phyloP scores from a whole-genome alignment of 2,113 vertebrate species.

The Strigops habroptila region DNA sequence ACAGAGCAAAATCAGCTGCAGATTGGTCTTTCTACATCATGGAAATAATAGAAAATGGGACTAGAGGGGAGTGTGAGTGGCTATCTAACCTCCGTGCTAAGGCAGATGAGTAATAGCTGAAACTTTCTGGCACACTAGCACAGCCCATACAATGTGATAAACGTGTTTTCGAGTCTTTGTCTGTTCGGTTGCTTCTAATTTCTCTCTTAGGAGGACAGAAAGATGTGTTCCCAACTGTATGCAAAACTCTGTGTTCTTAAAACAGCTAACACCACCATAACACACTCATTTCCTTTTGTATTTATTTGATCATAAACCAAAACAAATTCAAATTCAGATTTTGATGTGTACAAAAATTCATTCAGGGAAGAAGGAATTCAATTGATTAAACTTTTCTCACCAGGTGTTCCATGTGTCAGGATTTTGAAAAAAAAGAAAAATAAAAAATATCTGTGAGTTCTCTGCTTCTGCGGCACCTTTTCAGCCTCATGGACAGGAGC shows the following conservation, averaged over 20 bases:
- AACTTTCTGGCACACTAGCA: not conserved
- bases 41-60: slow-evolving; percentile 49
- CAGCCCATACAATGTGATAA: not conserved
- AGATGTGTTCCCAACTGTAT: not conserved
- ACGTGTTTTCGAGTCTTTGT: accelerated
- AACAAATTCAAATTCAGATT: not conserved
- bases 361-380: not conserved
- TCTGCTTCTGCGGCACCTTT: not conserved
- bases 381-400: not conserved
- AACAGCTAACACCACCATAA: not conserved
- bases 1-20: slow-evolving; percentile 47
- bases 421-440: not conserved
- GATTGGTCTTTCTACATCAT: slow-evolving; percentile 13
- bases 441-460: not conserved
- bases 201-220: not conserved
- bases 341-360: not conserved
- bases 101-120: not conserved
- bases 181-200: not conserved
- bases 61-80: not conserved
- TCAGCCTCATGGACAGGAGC: not conserved
- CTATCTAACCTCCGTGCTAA: not conserved
- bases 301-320: not conserved
- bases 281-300: not conserved
- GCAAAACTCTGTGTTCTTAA: not conserved
- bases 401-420: not conserved